Conservation (phyloP, 2,113 vertebrate genomes). For the Melospiza georgiana region DNA sequence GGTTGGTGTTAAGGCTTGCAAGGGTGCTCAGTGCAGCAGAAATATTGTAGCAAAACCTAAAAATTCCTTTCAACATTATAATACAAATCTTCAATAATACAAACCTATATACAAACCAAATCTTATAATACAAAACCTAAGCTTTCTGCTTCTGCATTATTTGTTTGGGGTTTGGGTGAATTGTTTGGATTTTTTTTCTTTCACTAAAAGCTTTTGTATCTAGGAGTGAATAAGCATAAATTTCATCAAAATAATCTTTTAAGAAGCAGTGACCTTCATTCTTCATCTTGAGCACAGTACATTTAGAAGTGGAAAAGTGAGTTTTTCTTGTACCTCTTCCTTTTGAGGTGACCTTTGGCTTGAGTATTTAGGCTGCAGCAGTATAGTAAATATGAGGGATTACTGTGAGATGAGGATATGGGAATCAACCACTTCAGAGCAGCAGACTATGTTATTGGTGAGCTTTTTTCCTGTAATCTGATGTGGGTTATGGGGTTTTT, state of each 20-base stretch:
- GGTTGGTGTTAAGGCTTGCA: background rate
- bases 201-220: background rate
- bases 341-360: background rate
- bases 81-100: background rate
- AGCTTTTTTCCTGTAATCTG: background rate
- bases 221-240: background rate
- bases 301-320: background rate
- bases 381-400: background rate
- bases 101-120: background rate
- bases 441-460: background rate
- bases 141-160: background rate
- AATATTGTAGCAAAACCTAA: background rate
- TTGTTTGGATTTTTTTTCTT: background rate
- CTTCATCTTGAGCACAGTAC: fast-evolving
- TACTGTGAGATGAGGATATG: background rate
- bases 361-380: background rate
- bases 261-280: background rate
- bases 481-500: background rate
- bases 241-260: background rate
- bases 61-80: background rate
- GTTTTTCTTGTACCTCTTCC: background rate
- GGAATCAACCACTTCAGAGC: background rate
- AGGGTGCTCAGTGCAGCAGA: background rate
- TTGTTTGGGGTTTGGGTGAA: background rate
- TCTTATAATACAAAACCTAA: background rate